These are phyloP conservation scores for Drosophila asahinai DNA, from an alignment of 1,140 invertebrate species.

Conservation along the genomic window DNA sequence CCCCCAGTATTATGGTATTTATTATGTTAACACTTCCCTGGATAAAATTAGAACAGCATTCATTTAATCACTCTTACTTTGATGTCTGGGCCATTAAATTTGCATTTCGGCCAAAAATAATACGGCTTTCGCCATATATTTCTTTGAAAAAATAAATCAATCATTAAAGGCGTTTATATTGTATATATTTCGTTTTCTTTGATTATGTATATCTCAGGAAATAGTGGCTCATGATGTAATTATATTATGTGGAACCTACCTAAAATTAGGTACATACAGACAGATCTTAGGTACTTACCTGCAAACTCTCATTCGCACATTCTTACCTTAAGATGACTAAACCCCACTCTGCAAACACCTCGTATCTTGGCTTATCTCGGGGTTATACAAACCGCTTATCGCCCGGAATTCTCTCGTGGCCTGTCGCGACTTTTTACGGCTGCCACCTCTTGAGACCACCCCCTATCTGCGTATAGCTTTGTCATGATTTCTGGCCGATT, in stretches of 20 bases:
- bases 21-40: background rate
- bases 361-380: slow-evolving; percentile 38
- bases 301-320: background rate
- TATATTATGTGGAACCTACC: background rate
- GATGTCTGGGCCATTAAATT: background rate
- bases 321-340: slow-evolving; percentile 33
- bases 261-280: background rate
- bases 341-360: slow-evolving; percentile 23
- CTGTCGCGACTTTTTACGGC: slow-evolving; percentile 37
- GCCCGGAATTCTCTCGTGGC: slow-evolving; percentile 31
- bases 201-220: background rate
- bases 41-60: background rate
- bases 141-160: slow-evolving; percentile 15
- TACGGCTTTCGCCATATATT: background rate
- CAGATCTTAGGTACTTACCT: background rate
- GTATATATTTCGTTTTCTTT: background rate
- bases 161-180: slow-evolving; percentile 4
- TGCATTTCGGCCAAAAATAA: background rate
- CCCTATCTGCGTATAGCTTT: slow-evolving; percentile 46
- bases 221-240: background rate
- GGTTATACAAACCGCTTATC: slow-evolving; percentile 42
- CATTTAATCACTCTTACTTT: background rate
- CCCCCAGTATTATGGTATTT: background rate
- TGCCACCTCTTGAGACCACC: slow-evolving; percentile 20
- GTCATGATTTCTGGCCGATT: slow-evolving; percentile 67